Evolutionary conservation across 1,140 invertebrate species (phyloP).

Genomic region (Phenacoccus solenopsis): DNA sequence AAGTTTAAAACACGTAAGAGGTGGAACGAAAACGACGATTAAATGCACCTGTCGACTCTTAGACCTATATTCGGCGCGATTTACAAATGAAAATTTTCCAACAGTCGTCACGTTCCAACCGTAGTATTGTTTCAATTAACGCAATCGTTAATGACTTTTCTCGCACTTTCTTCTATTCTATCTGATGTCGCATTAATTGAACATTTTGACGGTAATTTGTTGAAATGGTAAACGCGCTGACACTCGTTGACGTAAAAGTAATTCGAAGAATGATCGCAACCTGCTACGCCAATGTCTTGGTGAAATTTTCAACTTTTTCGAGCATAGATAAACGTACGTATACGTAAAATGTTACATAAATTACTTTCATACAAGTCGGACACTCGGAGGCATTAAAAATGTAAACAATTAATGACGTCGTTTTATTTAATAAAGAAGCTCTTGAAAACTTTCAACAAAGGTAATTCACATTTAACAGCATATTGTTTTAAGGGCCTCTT

Average conservation of each 20-base stretch:
- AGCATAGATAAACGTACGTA: too few species aligned
- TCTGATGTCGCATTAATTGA: not conserved
- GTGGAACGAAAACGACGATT: too few species aligned
- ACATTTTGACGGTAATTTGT: conserved; percentile 2
- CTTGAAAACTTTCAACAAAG: not conserved
- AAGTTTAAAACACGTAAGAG: too few species aligned
- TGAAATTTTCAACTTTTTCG: too few species aligned
- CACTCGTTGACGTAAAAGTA: not conserved
- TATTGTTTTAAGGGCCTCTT: not conserved
- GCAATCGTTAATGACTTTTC: conserved; percentile 1
- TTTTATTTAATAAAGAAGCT: not conserved
- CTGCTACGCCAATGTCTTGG: too few species aligned
- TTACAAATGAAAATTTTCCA: not conserved
- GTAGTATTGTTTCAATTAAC: not conserved
- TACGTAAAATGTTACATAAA: too few species aligned
- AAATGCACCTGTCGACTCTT: not conserved
- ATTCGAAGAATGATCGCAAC: too few species aligned
- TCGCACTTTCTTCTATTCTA: not conserved
- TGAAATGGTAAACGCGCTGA: not conserved
- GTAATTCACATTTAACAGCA: not conserved
- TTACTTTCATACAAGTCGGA: not conserved
- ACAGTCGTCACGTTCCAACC: not conserved
- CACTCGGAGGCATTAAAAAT: not conserved
- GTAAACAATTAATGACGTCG: not conserved
- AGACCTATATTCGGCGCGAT: not conserved